Conservation (phyloP, 2,888 invertebrate genomes). For the Oligia fasciuncula region DNA sequence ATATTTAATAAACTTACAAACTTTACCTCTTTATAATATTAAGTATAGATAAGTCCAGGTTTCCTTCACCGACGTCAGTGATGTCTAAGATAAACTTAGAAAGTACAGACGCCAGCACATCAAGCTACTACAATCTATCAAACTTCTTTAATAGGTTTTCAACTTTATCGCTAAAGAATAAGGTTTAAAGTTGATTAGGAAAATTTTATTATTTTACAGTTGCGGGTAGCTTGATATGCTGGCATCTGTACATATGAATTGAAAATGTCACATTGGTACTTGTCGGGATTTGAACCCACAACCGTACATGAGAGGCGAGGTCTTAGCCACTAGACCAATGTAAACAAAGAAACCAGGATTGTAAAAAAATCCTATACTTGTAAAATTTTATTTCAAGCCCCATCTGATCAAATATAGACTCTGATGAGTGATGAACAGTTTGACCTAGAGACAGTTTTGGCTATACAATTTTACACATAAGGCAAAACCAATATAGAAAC, state of each 20-base stretch:
- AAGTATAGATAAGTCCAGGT: neutral
- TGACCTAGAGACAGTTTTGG: constrained; percentile 20
- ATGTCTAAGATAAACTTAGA: neutral
- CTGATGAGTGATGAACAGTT: constrained; percentile 16
- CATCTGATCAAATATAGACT: neutral
- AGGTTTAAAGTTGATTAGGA: too few relatives aligned
- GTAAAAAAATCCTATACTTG: too few relatives aligned
- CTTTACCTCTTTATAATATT: too few relatives aligned
- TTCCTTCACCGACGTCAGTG: neutral
- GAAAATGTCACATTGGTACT: neutral
- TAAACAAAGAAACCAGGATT: neutral
- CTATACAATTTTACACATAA: constrained; percentile 5
- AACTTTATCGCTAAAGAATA: too few relatives aligned
- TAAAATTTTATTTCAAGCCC: neutral
- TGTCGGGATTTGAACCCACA: neutral
- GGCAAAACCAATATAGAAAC: constrained; percentile 12
- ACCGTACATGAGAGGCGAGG: neutral
- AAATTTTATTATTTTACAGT: too few relatives aligned
- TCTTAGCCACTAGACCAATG: neutral
- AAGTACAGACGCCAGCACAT: neutral
- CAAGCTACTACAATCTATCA: too few relatives aligned
- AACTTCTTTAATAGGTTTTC: too few relatives aligned
- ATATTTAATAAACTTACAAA: too few relatives aligned
- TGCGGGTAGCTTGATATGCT: too few relatives aligned
- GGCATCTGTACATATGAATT: neutral